A percentile compares a stretch with the other conserved stretches of the same genome.
Evolutionary conservation across 2,888 invertebrate genomes (phyloP).

Genomic region (Geophilus truncorum): DNA sequence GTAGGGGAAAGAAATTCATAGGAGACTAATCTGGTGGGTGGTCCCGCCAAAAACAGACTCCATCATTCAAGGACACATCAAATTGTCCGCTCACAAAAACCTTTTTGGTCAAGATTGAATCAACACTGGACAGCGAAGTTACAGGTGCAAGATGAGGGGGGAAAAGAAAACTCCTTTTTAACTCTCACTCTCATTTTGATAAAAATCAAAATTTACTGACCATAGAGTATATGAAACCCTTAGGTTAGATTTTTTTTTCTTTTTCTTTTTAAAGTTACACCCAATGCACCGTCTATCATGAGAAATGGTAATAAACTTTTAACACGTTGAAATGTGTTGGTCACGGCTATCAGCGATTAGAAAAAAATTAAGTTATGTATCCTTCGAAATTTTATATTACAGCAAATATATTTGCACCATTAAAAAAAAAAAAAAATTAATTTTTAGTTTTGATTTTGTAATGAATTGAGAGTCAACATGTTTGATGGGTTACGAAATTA

Average conservation of each 20-base stretch:
- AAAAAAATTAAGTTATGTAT: not conserved
- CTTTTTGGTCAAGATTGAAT: conserved; percentile 6
- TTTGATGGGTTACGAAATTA: not conserved
- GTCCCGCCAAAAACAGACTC: conserved; percentile 1
- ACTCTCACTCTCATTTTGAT: not conserved
- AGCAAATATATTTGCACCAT: too few species aligned
- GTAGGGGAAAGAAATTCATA: conserved; percentile 17
- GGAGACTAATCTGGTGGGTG: conserved; percentile 13
- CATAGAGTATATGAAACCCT: too few species aligned
- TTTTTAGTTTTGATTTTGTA: not conserved
- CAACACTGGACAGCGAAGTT: not conserved
- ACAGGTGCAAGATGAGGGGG: not conserved
- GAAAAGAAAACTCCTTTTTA: not conserved
- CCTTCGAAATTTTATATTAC: not conserved
- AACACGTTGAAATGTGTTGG: not conserved
- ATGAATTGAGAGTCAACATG: not conserved
- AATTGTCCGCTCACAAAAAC: not conserved
- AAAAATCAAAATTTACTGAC: not conserved
- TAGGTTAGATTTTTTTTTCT: too few species aligned
- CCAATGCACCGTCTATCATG: not conserved
- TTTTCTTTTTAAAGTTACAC: not conserved
- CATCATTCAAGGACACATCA: conserved; percentile 21
- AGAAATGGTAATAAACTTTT: not conserved
- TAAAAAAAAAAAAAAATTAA: too few species aligned
- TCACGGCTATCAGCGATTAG: not conserved